Percentiles rank a stretch among this genome's conserved stretches.
Evolutionary conservation across 2,113 vertebrate species (phyloP).

Genomic region (Clupea harengus): DNA sequence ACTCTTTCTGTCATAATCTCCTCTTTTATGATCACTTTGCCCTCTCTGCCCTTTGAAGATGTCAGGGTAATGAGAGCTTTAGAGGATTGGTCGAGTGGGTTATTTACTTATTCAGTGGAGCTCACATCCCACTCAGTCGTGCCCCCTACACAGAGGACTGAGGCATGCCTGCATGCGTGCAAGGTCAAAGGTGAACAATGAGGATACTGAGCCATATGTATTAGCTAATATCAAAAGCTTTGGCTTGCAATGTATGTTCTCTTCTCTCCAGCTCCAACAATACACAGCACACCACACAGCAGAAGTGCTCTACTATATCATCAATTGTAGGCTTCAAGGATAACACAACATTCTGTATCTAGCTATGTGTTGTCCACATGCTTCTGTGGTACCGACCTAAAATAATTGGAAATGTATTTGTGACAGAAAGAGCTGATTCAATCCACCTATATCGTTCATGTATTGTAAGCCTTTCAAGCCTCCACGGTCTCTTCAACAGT

Average conservation of each 20-base stretch:
- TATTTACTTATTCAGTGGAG: conserved; percentile 70
- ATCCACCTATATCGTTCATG: background rate
- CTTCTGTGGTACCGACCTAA: background rate
- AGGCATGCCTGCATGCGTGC: conserved; percentile 48
- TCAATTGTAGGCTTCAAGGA: too few species aligned
- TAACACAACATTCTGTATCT: background rate
- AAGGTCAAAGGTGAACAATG: conserved; percentile 55
- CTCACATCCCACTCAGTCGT: conserved; percentile 58
- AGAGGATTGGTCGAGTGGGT: conserved; percentile 62
- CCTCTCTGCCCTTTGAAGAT: conserved; percentile 72
- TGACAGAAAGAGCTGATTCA: background rate
- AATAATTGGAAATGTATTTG: background rate
- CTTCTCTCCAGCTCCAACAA: background rate
- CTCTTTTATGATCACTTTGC: conserved; percentile 74
- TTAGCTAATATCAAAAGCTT: background rate
- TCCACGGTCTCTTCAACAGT: background rate
- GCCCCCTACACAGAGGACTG: conserved; percentile 35
- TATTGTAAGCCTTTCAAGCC: background rate
- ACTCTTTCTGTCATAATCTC: conserved; percentile 68
- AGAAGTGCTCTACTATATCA: background rate
- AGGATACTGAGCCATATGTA: background rate
- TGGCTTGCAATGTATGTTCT: background rate
- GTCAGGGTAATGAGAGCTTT: conserved; percentile 70
- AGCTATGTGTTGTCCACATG: background rate
- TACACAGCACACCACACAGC: background rate